A percentile compares a stretch with the other conserved stretches of the same genome.
Conservation (phyloP, 1,140 invertebrate genomes). For the Lithobius niger region DNA sequence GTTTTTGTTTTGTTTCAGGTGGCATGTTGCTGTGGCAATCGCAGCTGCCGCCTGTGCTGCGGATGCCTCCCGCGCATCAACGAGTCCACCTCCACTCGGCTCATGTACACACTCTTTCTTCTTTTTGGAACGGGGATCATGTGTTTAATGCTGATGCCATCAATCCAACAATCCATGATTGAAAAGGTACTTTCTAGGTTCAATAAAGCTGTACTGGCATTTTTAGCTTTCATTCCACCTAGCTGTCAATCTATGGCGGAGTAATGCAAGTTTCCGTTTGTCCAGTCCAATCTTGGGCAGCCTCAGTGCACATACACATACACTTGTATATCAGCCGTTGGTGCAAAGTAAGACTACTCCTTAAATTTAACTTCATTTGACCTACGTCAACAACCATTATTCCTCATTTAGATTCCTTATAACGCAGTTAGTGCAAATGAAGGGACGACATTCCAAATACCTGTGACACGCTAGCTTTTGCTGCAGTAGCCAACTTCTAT, state of each 20-base stretch:
- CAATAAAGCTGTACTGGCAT: background rate
- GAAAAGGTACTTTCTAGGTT: constrained; percentile 27
- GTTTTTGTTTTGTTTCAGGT: constrained; percentile 28
- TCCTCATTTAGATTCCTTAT: no score
- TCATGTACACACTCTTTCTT: constrained; percentile 35
- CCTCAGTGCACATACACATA: background rate
- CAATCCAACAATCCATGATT: constrained; percentile 28
- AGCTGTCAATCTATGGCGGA: background rate
- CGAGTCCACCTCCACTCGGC: constrained; percentile 35
- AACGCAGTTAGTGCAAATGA: no score
- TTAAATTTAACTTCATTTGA: no score
- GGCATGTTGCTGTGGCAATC: constrained; percentile 34
- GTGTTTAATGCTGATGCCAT: constrained; percentile 34
- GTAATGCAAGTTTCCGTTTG: background rate
- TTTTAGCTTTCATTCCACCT: background rate
- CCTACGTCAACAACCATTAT: no score
- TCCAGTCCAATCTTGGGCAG: background rate
- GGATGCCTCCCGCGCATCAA: constrained; percentile 29
- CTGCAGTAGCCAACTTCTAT: no score
- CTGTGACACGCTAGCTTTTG: no score
- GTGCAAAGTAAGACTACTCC: no score
- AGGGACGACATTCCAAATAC: no score
- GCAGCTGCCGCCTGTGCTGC: constrained; percentile 34
- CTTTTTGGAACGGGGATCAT: constrained; percentile 30
- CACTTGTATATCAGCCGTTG: no score